A percentile compares a stretch with the other conserved stretches of the same genome.
These are phyloP conservation scores for Linepithema humile DNA, from an alignment of 1,140 invertebrate species.

Conservation along the genomic window DNA sequence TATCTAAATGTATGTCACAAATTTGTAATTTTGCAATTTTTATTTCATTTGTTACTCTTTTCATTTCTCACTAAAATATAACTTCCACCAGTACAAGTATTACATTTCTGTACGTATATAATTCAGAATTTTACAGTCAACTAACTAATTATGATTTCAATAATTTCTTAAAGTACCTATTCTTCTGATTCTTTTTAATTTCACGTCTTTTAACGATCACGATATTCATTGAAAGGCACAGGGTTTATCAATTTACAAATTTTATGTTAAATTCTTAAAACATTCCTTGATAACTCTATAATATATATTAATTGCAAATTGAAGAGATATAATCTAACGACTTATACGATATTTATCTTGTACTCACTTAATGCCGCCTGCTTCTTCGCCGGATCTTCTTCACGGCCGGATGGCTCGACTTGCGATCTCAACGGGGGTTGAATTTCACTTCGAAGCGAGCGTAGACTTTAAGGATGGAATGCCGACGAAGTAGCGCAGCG, in stretches of 20 bases:
- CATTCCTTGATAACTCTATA: background rate
- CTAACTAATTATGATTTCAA: background rate
- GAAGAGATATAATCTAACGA: background rate
- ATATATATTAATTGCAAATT: background rate
- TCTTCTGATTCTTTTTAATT: background rate
- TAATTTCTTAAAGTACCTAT: background rate
- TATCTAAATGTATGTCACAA: background rate
- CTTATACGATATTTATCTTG: background rate
- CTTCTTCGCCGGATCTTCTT: background rate
- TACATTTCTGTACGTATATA: background rate
- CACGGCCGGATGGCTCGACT: background rate
- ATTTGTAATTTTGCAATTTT: background rate
- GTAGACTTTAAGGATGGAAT: conserved; percentile 57
- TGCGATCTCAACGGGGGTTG: background rate
- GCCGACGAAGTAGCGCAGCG: conserved; percentile 74
- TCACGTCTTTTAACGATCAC: background rate
- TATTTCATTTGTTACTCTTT: background rate
- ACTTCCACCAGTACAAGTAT: background rate
- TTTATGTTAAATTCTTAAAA: too few relatives aligned
- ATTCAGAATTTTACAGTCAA: background rate
- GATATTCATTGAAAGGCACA: background rate
- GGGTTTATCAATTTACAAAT: background rate
- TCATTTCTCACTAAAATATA: background rate
- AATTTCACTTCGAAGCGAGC: conserved; percentile 19
- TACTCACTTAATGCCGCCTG: conserved; percentile 55